A percentile compares a stretch with the other conserved stretches of the same genome.
Evolutionary conservation across 1,140 invertebrate species (phyloP).

Genomic region (Drosophila pachea): DNA sequence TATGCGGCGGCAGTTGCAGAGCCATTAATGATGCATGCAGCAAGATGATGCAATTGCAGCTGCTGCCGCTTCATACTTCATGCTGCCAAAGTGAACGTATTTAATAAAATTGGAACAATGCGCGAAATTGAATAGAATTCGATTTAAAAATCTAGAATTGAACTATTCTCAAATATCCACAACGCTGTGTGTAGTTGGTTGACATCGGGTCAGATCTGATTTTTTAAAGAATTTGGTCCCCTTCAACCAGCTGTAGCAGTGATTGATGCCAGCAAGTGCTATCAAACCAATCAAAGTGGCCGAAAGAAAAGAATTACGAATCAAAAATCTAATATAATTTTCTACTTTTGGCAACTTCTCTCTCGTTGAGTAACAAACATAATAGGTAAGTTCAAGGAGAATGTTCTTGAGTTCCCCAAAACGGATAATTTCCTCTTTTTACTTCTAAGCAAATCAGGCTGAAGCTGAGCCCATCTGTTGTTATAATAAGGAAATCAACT

Average conservation of each 20-base stretch:
- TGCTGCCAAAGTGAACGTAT: conserved; percentile 40
- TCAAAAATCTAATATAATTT: too few species aligned
- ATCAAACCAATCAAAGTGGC: too few species aligned
- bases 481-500: too few species aligned
- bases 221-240: conserved; percentile 74
- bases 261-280: conserved; percentile 66
- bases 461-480: too few species aligned
- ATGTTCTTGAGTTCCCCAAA: too few species aligned
- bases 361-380: neutral
- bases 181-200: conserved; percentile 79
- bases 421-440: too few species aligned
- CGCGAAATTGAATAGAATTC: conserved; percentile 36
- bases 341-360: too few species aligned
- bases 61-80: neutral
- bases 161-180: conserved; percentile 25
- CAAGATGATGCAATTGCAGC: conserved; percentile 1
- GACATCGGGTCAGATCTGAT: conserved; percentile 78
- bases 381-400: neutral
- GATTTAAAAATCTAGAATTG: conserved; percentile 29
- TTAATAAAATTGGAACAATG: conserved; percentile 67
- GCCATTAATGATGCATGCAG: conserved; percentile 24
- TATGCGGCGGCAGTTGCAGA: conserved; percentile 34
- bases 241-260: conserved; percentile 79
- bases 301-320: too few species aligned
- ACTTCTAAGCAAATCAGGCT: too few species aligned